These are phyloP conservation scores for Gymnopithys bicolor DNA, from an alignment of 2,797 vertebrate genomes.

Conservation along the genomic window DNA sequence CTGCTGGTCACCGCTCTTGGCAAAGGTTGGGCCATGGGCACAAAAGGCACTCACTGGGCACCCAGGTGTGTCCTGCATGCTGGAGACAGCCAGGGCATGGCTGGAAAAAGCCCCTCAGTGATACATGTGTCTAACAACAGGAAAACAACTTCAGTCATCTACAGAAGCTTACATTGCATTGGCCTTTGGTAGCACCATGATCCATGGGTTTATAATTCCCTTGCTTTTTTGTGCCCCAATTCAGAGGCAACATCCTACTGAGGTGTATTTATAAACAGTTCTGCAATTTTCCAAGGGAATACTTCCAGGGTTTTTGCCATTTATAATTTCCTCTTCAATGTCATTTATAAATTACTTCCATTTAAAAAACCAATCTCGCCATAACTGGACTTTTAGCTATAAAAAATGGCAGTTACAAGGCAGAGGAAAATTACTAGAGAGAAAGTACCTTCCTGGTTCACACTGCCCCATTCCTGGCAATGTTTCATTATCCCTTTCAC, in stretches of 20 bases:
- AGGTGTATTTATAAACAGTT: not conserved
- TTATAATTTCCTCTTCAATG: conserved; percentile 18
- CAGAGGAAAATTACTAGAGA: conserved; percentile 11
- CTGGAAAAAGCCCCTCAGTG: not conserved
- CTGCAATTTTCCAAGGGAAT: not conserved
- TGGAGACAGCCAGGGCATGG: not conserved
- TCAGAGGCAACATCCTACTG: not conserved
- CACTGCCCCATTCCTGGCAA: not conserved
- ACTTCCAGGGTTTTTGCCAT: not conserved
- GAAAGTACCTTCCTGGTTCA: not conserved
- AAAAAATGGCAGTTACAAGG: not conserved
- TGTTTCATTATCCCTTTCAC: not conserved
- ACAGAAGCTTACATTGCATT: not conserved
- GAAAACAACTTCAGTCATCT: not conserved
- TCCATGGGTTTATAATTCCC: not conserved
- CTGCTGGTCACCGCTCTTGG: accelerated
- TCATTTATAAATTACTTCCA: conserved; percentile 43
- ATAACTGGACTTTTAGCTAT: not conserved
- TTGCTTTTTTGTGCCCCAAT: not conserved
- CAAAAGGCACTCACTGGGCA: not conserved
- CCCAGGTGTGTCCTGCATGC: not conserved
- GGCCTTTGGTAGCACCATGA: not conserved
- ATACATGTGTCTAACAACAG: not conserved
- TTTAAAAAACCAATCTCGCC: conserved; percentile 10
- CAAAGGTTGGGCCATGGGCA: not conserved